These are phyloP conservation scores for Agonopterix alstromeriana DNA, from an alignment of 2,888 invertebrate species.

Conservation along the genomic window DNA sequence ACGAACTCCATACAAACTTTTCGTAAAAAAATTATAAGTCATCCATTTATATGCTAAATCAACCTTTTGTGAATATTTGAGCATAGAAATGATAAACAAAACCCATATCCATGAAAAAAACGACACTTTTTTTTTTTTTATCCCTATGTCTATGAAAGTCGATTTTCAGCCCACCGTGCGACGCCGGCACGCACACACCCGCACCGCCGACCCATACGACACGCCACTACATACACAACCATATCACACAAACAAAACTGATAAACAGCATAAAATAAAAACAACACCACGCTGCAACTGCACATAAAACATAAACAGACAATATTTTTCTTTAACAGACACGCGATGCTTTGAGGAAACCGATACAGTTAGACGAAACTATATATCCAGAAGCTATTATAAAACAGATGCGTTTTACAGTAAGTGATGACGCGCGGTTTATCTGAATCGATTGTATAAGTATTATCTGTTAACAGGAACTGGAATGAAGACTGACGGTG, in stretches of 20 bases:
- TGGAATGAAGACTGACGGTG: background rate
- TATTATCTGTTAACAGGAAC: background rate
- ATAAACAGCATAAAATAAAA: slow-evolving; percentile 64
- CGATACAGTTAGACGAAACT: slow-evolving; percentile 2
- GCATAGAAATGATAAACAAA: too few relatives aligned
- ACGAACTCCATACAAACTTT: too few relatives aligned
- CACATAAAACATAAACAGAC: slow-evolving; percentile 37
- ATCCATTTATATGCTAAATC: too few relatives aligned
- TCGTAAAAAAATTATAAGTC: too few relatives aligned
- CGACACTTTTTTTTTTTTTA: too few relatives aligned
- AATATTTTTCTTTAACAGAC: slow-evolving; percentile 24
- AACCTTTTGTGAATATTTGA: too few relatives aligned
- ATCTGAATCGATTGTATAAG: background rate
- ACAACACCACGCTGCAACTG: slow-evolving; percentile 59
- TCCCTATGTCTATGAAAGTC: too few relatives aligned
- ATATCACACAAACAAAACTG: slow-evolving; percentile 45
- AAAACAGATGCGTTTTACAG: too few relatives aligned
- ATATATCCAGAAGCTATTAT: background rate
- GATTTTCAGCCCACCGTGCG: too few relatives aligned
- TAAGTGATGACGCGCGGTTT: background rate
- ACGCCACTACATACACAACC: slow-evolving; percentile 22
- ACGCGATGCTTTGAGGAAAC: slow-evolving; percentile 2
- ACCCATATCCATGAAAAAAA: too few relatives aligned
- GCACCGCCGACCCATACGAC: slow-evolving; percentile 17
- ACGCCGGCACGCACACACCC: slow-evolving; percentile 27